Conservation (phyloP, 2,888 invertebrate species). For the Petrolisthes manimaculis region DNA sequence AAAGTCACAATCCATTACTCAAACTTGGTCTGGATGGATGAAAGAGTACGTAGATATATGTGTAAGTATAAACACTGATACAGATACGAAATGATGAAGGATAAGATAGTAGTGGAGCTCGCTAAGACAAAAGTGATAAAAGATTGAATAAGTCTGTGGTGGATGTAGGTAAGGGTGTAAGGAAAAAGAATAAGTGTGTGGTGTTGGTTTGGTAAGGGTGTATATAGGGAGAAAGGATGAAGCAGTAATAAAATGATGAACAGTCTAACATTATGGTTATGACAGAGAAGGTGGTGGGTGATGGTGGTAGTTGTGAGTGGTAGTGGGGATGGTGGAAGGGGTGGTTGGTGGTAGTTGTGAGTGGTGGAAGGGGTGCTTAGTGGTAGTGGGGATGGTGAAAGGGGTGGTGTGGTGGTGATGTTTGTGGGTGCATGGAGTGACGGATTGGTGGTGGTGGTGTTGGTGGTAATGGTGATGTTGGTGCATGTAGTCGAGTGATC, state of each 20-base stretch:
- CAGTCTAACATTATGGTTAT: too few relatives aligned
- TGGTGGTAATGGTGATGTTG: background rate
- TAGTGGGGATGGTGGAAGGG: background rate
- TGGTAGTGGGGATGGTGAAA: background rate
- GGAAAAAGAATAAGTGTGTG: background rate
- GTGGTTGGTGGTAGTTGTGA: background rate
- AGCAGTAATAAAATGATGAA: background rate
- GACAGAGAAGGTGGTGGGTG: background rate
- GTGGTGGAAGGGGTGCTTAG: background rate
- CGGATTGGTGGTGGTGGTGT: background rate
- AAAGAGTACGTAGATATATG: too few relatives aligned
- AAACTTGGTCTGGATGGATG: too few relatives aligned
- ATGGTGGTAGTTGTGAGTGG: background rate
- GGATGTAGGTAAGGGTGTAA: background rate
- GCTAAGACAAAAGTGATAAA: too few relatives aligned
- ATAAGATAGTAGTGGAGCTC: too few relatives aligned
- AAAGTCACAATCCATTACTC: too few relatives aligned
- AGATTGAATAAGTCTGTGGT: constrained; percentile 4
- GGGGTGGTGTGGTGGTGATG: background rate
- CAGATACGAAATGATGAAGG: too few relatives aligned
- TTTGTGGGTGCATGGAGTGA: background rate
- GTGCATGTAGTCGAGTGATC: too few relatives aligned
- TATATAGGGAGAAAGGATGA: background rate
- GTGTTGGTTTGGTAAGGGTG: background rate
- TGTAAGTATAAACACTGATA: too few relatives aligned